Evolutionary conservation across 2,113 vertebrate species (phyloP).

Genomic region (Procavia capensis): DNA sequence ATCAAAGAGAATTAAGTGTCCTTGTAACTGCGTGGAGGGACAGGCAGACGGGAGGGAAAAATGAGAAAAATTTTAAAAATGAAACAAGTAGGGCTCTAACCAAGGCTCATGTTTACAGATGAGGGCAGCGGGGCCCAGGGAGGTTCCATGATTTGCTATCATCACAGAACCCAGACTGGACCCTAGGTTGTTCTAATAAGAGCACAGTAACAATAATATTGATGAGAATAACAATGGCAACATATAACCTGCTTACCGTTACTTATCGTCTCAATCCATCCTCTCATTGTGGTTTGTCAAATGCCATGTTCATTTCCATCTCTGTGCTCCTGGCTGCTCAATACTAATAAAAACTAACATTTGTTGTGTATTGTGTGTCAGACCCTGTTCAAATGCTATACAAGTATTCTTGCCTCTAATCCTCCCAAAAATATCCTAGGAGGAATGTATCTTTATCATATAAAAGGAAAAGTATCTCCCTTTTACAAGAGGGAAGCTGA

Average conservation of each 20-base stretch:
- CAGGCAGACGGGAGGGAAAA: background rate
- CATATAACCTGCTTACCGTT: background rate
- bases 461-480: no score
- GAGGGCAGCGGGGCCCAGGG: background rate
- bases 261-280: background rate
- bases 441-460: background rate
- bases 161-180: background rate
- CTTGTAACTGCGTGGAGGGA: background rate
- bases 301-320: background rate
- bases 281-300: background rate
- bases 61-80: background rate
- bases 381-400: background rate
- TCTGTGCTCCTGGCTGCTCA: background rate
- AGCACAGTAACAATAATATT: background rate
- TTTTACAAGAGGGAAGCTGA: background rate
- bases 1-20: background rate
- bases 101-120: background rate
- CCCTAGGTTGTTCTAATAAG: background rate
- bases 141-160: background rate
- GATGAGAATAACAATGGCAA: background rate
- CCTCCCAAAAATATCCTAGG: background rate
- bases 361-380: background rate
- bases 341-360: background rate
- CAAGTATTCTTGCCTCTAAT: background rate
- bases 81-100: background rate